A percentile compares a stretch with the other conserved stretches of the same genome.
phyloP scores from a whole-genome alignment of 1,140 invertebrate species.

The Atopsyche davidsoni region DNA sequence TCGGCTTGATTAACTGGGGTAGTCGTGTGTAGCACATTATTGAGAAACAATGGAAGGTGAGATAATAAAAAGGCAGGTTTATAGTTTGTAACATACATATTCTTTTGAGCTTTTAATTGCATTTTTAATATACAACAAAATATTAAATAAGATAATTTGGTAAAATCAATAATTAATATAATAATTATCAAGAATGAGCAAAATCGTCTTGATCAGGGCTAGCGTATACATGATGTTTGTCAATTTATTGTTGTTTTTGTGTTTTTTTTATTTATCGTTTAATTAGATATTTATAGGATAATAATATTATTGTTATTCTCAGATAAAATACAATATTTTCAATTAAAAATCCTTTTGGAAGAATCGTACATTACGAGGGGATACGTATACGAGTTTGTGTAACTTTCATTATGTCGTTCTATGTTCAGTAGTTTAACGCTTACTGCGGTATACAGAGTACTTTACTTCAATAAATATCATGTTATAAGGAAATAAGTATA shows the following conservation, averaged over 20 bases:
- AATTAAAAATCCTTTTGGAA: conserved; percentile 31
- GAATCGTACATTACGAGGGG: conserved; percentile 29
- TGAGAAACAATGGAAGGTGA: too few relatives aligned
- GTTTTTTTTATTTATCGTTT: conserved; percentile 44
- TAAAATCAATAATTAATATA: conserved; percentile 50
- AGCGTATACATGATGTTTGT: conserved; percentile 51
- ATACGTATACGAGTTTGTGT: conserved; percentile 31
- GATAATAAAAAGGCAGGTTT: conserved; percentile 31
- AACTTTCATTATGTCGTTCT: conserved; percentile 28
- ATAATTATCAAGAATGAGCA: conserved; percentile 50
- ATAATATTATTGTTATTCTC: conserved; percentile 28
- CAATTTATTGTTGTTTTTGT: conserved; percentile 37
- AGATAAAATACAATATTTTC: conserved; percentile 31
- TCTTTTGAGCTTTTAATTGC: conserved; percentile 55
- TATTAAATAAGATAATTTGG: conserved; percentile 54
- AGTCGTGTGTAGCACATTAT: too few relatives aligned
- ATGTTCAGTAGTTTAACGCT: conserved; percentile 21
- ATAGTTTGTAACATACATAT: conserved; percentile 54
- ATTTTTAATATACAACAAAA: conserved; percentile 55
- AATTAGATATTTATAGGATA: conserved; percentile 33
- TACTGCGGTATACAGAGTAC: conserved; percentile 29
- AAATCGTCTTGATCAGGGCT: conserved; percentile 47
- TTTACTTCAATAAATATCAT: conserved; percentile 30
- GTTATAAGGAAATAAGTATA: conserved; percentile 31
- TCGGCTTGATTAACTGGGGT: too few relatives aligned